Base-by-base conservation (phyloP, 2,888 invertebrate genomes). In the Hesperia comma region DNA sequence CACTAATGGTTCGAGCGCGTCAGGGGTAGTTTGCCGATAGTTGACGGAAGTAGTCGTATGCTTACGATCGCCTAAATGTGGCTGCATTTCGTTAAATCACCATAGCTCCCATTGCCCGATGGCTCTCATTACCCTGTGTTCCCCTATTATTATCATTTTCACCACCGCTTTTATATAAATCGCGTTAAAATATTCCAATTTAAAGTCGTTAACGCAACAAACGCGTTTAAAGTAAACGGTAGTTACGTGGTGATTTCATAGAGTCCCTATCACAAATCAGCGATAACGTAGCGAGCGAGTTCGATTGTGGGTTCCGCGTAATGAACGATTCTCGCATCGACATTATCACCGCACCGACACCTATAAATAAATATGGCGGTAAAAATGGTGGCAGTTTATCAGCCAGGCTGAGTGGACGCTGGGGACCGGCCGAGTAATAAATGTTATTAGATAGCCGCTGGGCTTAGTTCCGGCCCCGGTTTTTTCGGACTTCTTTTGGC, bases 381-480 rank as follows among this genome's bases (percentile, higher is more conserved):
- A 93, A 93, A 93, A 93, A 93, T 92, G 88, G 91, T 85, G 82
- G 74, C 92, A 87, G 89, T 93, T 92, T 93, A 93, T 93, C 93
- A 92, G 91, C 78, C 79, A 78, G 81, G 84, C 90, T 90, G 92
- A 92, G 91, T 91, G 92, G 92, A 85, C 92, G 81, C 91, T 83
- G 83, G 93, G 93, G 93, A 91, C 84, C 82, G 83, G 84, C 82
- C 82, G 83, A 80, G 90, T 90, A 91, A 92, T 92, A 93, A 93
- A 93, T 92, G 92, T 92, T 92, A 92, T 92, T 92, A 92, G 92
- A 92, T 92, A 91, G 92, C 92, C 90, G 81, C 83, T 78, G 90
- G 92, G 92, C 90, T 92, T 92, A 92, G 91, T 92, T 87, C 80
- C 74, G 80, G 75, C 78, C 80, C 82, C 71, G 74, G 75, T 90